Base-by-base conservation (phyloP, 2,797 vertebrate genomes). In the Thaleichthys pacificus region DNA sequence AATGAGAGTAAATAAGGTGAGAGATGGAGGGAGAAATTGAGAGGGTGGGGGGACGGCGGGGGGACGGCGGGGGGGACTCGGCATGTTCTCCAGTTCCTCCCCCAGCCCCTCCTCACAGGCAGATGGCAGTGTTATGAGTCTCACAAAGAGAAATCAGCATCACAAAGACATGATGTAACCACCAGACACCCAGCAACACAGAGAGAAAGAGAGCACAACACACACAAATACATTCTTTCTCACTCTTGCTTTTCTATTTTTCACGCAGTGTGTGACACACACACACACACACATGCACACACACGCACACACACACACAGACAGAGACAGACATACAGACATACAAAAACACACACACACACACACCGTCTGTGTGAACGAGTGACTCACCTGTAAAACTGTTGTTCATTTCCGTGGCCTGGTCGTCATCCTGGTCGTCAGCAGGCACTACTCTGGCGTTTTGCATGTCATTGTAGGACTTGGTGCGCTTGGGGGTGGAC, bases 391-490 rank as follows among this genome's bases (percentile, higher is more conserved):
- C 97, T 98, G 97, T 98, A 92, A 98, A 97, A 89, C 97, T 96
- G 94, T 96, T 98, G 95, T 95, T 99, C 97, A 99, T 99, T 96
- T 98, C 97, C 96, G 95, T 92, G 90, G 91, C 93, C 87, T 95
- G 95, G 89, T 98, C 95, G 89, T 93, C 93, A 93, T 98, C 95
- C 82, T 96, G 95, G 72, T 91, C 85, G 80, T 91, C 91, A 68
- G 93, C 85, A 77, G 95, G 94, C 92, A 94, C 96, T 99, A 98
- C 93, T 92, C 95, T 95, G 93, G 95, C 95, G 95, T 96, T 95
- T 95, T 97, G 96, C 96, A 99, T 98, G 93, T 98, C 96, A 97
- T 97, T 97, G 94, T 96, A 97, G 88, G 96, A 98, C 92, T 98
- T 97, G 84, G 95, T 97, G 91, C 96, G 94, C 90, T 96, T 97